Base-by-base conservation (phyloP, 2,797 vertebrate species). In the Harpagifer antarcticus region DNA sequence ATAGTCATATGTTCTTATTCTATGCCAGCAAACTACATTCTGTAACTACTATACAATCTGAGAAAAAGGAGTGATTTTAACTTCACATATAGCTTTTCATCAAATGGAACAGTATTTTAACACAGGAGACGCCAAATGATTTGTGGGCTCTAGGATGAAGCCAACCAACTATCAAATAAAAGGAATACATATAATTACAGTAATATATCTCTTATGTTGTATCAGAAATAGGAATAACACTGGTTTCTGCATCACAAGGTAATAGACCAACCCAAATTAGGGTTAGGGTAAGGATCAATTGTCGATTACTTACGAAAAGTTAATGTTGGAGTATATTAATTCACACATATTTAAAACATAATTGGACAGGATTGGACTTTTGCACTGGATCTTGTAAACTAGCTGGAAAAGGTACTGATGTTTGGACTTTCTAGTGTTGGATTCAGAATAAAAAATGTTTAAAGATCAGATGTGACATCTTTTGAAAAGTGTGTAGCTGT, bases 21-120 rank as follows among this genome's bases (percentile, higher is more conserved):
- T 52, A 40, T 79, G 74, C 80, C 87, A 84, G 63, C 52, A 53
- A 47, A 67, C 76, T 74, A 49, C 55, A 49, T 76, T 73, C 49
- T 83, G 27, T 73, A 77, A 76, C 56, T 65, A 68, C 49, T 76
- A 31, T 74, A 80, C 76, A 79, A 74, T 83, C 76, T 37, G 31
- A 72, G 50, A 74, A 69, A 27, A 68, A 48, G 58, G 40, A 55
- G 13, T 27, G 57, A 75, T 72, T 84, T 82, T 78, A 81, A 74
- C 62, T 71, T 53, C 14, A 37, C 33, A 68, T 56, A 37, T 80
- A 84, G 74, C 14, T 50, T 42, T 60, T 27, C 0, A 27, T 27
- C 15, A 42, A 31, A 33, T n/a, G 33, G 17, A 57, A 47, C 0
- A 47, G 10, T 10, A 31, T 52, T 14, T 52, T 13, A 23, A 52